Evolutionary conservation across 1,140 invertebrate genomes (phyloP).

Genomic region (Heliconius congener): DNA sequence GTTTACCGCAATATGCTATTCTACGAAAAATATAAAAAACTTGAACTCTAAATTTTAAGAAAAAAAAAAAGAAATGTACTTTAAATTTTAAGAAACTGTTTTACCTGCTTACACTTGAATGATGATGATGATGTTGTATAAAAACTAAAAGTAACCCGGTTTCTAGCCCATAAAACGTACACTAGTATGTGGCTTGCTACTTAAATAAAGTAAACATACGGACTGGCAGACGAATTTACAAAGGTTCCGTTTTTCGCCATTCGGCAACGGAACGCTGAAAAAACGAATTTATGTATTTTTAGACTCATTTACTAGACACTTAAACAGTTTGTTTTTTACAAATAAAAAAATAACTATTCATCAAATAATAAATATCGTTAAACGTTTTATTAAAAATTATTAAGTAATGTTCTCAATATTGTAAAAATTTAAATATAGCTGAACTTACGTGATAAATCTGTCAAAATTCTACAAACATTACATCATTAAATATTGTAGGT

Average conservation of each 20-base stretch:
- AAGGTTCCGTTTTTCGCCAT: too few species aligned
- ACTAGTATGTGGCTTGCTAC: background rate
- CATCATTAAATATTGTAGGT: constrained; percentile 28
- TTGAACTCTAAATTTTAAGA: background rate
- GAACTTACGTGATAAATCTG: constrained; percentile 25
- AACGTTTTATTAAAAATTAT: background rate
- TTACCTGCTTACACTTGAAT: too few species aligned
- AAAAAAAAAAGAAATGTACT: background rate
- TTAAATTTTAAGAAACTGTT: background rate
- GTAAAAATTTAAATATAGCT: background rate
- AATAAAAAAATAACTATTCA: too few species aligned
- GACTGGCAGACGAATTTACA: too few species aligned
- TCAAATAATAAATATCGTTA: too few species aligned
- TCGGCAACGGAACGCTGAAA: too few species aligned
- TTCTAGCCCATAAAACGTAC: background rate
- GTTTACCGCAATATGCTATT: background rate
- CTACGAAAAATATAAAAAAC: background rate
- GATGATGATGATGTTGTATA: background rate
- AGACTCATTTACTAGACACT: too few species aligned
- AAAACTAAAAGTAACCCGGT: background rate
- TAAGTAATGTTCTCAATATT: background rate
- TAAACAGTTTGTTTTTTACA: too few species aligned
- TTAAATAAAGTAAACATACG: background rate
- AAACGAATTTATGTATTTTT: too few species aligned
- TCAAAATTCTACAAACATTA: constrained; percentile 30